Evolutionary conservation across 2,797 vertebrate species (phyloP).

Genomic region (Chelonia mydas): DNA sequence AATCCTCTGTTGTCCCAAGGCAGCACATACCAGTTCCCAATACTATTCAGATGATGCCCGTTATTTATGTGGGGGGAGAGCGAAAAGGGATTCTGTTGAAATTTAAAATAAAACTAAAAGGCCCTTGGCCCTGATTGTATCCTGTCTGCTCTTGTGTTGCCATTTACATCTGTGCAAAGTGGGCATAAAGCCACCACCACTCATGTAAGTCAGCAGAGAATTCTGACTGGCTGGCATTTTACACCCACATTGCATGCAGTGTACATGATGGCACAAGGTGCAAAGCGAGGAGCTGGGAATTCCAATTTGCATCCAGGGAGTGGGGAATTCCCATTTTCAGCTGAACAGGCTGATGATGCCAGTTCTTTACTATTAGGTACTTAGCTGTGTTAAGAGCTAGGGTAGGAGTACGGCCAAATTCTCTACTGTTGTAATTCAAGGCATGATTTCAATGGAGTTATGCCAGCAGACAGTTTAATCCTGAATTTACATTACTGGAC

Average conservation of each 20-base stretch:
- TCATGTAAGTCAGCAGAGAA: background rate
- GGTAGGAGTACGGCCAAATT: accelerated
- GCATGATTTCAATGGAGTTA: background rate
- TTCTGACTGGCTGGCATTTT: background rate
- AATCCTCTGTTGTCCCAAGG: background rate
- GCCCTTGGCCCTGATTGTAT: background rate
- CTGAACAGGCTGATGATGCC: background rate
- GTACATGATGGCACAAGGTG: background rate
- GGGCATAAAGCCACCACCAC: background rate
- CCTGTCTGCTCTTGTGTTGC: background rate
- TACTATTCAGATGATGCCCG: background rate
- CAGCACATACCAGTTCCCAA: background rate
- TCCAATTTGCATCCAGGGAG: background rate
- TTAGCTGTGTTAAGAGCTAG: background rate
- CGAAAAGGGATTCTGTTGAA: background rate
- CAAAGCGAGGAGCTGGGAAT: background rate
- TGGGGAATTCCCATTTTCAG: background rate
- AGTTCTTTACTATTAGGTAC: background rate
- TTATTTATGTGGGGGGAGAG: background rate
- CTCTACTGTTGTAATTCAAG: background rate
- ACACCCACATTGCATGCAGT: too few species aligned
- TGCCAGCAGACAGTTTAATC: background rate
- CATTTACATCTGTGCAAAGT: background rate
- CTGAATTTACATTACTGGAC: background rate
- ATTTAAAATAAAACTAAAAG: background rate